These are phyloP conservation scores for Pterois miles DNA, from an alignment of 2,797 vertebrate genomes.

Conservation along the genomic window DNA sequence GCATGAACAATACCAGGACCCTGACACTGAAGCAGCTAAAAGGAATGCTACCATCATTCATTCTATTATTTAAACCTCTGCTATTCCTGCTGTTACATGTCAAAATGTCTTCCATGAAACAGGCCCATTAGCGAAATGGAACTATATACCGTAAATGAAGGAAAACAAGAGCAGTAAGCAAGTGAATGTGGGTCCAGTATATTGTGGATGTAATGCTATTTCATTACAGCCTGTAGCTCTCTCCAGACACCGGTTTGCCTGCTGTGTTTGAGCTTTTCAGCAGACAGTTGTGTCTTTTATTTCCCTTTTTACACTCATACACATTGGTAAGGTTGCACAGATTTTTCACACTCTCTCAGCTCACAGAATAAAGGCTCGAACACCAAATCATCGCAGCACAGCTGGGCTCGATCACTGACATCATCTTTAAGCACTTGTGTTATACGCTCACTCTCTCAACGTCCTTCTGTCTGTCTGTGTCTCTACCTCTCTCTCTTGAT, in stretches of 20 bases:
- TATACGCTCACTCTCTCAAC: background rate
- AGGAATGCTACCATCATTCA: background rate
- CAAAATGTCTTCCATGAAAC: background rate
- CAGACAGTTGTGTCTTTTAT: background rate
- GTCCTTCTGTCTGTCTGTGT: background rate
- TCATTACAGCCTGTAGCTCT: slow-evolving; percentile 1
- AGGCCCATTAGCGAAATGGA: background rate
- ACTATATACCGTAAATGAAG: background rate
- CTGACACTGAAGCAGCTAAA: background rate
- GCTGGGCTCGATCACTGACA: slow-evolving; percentile 52
- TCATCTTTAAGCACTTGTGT: slow-evolving; percentile 23
- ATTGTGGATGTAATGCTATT: background rate
- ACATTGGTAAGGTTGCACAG: slow-evolving; percentile 34
- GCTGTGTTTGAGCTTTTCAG: background rate
- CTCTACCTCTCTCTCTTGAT: slow-evolving; percentile 20
- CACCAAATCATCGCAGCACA: slow-evolving; percentile 55
- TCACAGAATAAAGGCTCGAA: slow-evolving; percentile 44
- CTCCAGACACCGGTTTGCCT: background rate
- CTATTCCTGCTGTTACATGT: background rate
- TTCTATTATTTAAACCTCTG: background rate
- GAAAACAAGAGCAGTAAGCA: background rate
- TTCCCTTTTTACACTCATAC: slow-evolving; percentile 18
- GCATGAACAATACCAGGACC: background rate
- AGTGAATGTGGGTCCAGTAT: background rate
- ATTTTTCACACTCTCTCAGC: slow-evolving; percentile 58